phyloP scores from a whole-genome alignment of 2,113 vertebrate species.

The Gallinago jamesoni region DNA sequence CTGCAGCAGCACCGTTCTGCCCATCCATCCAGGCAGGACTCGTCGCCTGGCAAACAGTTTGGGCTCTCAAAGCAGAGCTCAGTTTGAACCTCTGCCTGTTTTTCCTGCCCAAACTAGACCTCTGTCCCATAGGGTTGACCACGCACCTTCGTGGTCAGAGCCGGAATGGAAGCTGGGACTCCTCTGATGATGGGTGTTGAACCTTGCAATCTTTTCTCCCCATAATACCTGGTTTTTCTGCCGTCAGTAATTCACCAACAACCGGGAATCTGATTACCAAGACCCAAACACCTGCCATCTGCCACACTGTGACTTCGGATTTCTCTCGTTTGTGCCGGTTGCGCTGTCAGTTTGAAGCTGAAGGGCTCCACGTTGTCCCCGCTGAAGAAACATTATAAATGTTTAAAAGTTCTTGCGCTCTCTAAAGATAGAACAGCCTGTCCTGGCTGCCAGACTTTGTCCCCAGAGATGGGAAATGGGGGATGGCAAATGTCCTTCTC shows the following conservation, averaged over 20 bases:
- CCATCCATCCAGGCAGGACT: background rate
- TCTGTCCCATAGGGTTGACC: background rate
- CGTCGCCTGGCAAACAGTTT: background rate
- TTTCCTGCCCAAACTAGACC: background rate
- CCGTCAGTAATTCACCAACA: background rate
- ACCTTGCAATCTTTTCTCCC: background rate
- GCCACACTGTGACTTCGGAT: background rate
- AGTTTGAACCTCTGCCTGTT: background rate
- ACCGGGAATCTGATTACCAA: background rate
- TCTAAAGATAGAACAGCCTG: conserved; percentile 14
- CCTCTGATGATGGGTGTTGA: background rate
- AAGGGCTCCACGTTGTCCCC: background rate
- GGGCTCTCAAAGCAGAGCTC: background rate
- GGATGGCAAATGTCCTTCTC: background rate
- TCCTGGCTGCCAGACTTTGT: background rate
- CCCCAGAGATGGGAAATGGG: background rate
- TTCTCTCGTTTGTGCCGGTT: background rate
- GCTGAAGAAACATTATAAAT: conserved; percentile 9
- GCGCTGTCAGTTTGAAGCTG: background rate
- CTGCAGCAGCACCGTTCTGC: background rate
- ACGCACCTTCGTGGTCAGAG: background rate
- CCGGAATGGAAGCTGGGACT: background rate
- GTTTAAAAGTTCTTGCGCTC: conserved; percentile 1
- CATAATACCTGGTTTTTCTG: background rate
- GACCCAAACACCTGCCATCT: background rate